Base-by-base conservation (phyloP, 2,113 vertebrate species). In the Centropus unirufus region DNA sequence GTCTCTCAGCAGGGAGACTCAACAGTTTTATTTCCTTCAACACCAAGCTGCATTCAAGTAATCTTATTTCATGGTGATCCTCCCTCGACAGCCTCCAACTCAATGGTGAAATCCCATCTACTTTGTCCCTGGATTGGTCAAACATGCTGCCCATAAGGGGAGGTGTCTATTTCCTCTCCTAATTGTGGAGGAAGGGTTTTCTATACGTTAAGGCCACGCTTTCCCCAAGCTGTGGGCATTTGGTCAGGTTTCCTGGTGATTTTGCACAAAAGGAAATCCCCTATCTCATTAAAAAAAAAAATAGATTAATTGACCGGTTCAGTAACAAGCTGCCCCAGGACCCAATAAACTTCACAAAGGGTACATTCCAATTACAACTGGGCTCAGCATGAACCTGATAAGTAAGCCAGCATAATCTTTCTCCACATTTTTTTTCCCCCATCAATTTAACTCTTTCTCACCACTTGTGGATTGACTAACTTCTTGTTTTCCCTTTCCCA, bases 301-400 rank as follows among this genome's bases (percentile, higher is more conserved):
- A 98, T 98, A 96, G 97, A 98, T 98, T 98, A 98, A 98, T 98
- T 98, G 98, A 98, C 98, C 98, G 79, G 96, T 97, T 98, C 97
- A 94, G 97, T 97, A 97, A 98, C 96, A 98, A 98, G 97, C 96
- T 97, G 97, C 98, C 97, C 97, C 97, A 98, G 97, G 98, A 98
- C 97, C 97, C 98, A 98, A 98, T 98, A 98, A 98, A 98, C 97
- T 98, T 98, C 95, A 97, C 93, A 95, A 97, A 98, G 96, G 97
- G 95, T 97, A 92, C 97, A 96, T 98, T 98, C 97, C 98, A 98
- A 96, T 98, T 97, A 97, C 8, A 11, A 94, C 97, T 91, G 90
- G 49, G 93, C 98, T 97, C 98, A 94, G 97, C 87, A 13, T 97
- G 98, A 97, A 83, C 95, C 76, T 76, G 52, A 92, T 86, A 97